phyloP scores from a whole-genome alignment of 2,113 vertebrate species.

The Petaurus breviceps region DNA sequence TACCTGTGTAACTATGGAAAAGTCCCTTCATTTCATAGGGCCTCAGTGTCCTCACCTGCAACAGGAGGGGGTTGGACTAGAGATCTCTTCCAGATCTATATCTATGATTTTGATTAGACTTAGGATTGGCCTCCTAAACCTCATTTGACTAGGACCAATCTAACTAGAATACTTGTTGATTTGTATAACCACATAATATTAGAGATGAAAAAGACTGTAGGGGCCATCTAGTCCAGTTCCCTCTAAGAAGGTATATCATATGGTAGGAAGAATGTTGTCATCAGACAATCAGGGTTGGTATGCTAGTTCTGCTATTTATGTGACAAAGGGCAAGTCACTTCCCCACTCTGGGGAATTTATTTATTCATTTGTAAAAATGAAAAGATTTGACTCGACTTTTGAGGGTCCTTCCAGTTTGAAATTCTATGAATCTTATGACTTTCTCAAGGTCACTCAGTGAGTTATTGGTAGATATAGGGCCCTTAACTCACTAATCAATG shows the following conservation, averaged over 20 bases:
- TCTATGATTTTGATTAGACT: neutral
- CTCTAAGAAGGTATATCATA: neutral
- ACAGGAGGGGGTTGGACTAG: neutral
- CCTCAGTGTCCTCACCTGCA: neutral
- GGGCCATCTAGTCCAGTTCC: neutral
- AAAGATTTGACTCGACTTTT: neutral
- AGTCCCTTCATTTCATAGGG: neutral
- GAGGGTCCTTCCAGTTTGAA: neutral
- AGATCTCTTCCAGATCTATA: neutral
- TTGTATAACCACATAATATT: neutral
- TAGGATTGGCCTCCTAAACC: neutral
- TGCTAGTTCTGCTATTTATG: neutral
- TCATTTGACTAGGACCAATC: neutral
- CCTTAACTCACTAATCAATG: neutral
- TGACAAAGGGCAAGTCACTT: neutral
- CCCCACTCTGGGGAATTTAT: neutral
- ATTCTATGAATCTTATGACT: neutral
- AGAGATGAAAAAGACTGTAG: neutral
- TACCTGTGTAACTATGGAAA: neutral
- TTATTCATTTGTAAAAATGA: neutral
- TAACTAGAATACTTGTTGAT: neutral
- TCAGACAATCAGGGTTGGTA: neutral
- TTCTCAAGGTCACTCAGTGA: neutral
- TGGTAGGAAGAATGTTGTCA: neutral
- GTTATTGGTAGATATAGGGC: neutral